Percentiles rank a stretch among this genome's conserved stretches.
phyloP scores from a whole-genome alignment of 2,797 vertebrate species.

The Babyrousa celebensis region DNA sequence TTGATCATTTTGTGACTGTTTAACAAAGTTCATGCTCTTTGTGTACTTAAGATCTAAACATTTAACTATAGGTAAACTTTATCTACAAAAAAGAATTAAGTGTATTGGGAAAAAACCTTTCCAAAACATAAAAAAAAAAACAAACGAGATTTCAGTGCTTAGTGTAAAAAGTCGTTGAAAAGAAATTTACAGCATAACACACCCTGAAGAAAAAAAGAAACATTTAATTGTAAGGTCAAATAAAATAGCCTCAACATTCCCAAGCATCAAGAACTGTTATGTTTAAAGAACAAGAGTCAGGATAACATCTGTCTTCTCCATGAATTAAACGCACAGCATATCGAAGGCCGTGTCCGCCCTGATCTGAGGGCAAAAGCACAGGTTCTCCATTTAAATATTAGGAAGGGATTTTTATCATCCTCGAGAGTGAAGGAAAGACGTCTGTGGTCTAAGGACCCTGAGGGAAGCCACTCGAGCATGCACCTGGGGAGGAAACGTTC shows the following conservation, averaged over 20 bases:
- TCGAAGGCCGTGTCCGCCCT: not conserved
- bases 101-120: not conserved
- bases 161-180: not conserved
- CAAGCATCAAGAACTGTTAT: not conserved
- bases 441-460: not conserved
- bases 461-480: too few species aligned
- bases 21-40: not conserved
- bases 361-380: too few species aligned
- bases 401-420: not conserved
- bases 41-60: not conserved
- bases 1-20: not conserved
- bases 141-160: not conserved
- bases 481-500: accelerated
- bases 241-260: not conserved
- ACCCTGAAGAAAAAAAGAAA: not conserved
- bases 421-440: not conserved
- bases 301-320: not conserved
- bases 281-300: not conserved
- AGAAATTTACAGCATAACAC: not conserved
- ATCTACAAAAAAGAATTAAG: not conserved
- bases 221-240: not conserved
- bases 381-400: not conserved
- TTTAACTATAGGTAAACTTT: not conserved
- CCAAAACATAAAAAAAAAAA: not conserved
- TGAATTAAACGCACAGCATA: accelerated